Percentiles rank a stretch among this genome's conserved stretches.
These are phyloP conservation scores for Drosophila macrospina DNA, from an alignment of 2,888 invertebrate genomes.

Conservation along the genomic window DNA sequence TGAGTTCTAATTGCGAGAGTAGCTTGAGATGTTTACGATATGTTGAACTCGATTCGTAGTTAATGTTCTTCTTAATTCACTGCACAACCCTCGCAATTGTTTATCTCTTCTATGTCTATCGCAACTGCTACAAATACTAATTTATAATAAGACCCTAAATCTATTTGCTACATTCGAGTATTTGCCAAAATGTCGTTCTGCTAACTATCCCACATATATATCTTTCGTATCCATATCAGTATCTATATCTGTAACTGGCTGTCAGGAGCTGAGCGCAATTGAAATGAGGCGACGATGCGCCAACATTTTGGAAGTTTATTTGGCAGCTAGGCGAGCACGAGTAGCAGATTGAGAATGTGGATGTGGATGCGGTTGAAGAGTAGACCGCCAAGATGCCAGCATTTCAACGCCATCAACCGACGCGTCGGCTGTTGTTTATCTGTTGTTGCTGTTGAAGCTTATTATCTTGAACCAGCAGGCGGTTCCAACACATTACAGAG, in stretches of 20 bases:
- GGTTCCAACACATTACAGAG: conserved; percentile 23
- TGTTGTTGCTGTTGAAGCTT: conserved; percentile 48
- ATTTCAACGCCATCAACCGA: conserved; percentile 57
- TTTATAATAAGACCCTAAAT: conserved; percentile 38
- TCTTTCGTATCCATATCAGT: conserved; percentile 23
- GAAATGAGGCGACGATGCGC: conserved; percentile 72
- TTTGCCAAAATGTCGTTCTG: conserved; percentile 36
- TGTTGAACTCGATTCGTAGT: not conserved
- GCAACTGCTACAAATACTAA: conserved; percentile 28
- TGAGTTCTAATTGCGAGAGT: conserved; percentile 28
- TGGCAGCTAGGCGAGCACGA: conserved; percentile 56
- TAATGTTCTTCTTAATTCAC: not conserved
- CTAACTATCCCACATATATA: conserved; percentile 38
- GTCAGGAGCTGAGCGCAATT: conserved; percentile 56
- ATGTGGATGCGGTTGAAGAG: conserved; percentile 3
- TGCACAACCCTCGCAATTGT: conserved; percentile 14
- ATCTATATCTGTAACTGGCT: conserved; percentile 52
- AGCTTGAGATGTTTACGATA: not conserved
- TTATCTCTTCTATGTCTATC: conserved; percentile 1
- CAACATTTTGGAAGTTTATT: conserved; percentile 78
- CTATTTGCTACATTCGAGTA: conserved; percentile 24
- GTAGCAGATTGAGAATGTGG: not conserved
- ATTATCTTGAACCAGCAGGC: conserved; percentile 62
- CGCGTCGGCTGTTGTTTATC: conserved; percentile 48
- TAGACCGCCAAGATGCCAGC: conserved; percentile 49